A percentile compares a stretch with the other conserved stretches of the same genome.
Evolutionary conservation across 2,797 vertebrate species (phyloP).

Genomic region (Phoxinus dragarum): DNA sequence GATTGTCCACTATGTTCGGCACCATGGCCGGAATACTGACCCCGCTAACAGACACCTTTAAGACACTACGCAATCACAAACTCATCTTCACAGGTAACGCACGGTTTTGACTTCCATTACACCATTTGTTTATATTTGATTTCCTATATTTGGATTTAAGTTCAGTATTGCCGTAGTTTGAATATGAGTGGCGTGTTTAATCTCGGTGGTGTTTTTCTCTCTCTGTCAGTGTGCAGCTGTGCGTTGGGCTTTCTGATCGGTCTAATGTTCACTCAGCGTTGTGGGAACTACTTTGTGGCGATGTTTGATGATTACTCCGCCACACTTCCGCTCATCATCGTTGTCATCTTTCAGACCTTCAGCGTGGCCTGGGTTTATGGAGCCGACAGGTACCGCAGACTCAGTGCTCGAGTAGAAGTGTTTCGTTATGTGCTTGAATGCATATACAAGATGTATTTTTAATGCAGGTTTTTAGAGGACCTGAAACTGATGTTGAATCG

Average conservation of each 20-base stretch:
- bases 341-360: slow-evolving; percentile 82
- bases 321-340: slow-evolving; percentile 81
- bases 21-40: slow-evolving; percentile 85
- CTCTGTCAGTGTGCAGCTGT: slow-evolving; percentile 75
- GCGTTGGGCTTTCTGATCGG: slow-evolving; percentile 79
- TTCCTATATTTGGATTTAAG: background rate
- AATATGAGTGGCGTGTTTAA: background rate
- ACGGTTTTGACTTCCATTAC: background rate
- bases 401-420: background rate
- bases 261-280: slow-evolving; percentile 81
- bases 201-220: background rate
- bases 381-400: slow-evolving; percentile 78
- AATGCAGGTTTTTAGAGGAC: slow-evolving; percentile 82
- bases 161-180: background rate
- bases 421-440: background rate
- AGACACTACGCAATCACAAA: slow-evolving; percentile 76
- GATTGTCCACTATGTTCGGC: slow-evolving; percentile 83
- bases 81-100: slow-evolving; percentile 76
- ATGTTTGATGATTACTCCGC: slow-evolving; percentile 87
- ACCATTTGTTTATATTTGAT: background rate
- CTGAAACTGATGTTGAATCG: slow-evolving; percentile 75
- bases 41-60: slow-evolving; percentile 83
- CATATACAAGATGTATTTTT: background rate
- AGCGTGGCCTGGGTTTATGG: slow-evolving; percentile 85
- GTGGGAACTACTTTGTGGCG: slow-evolving; percentile 84